These are phyloP conservation scores for Amphipyra tragopoginis DNA, from an alignment of 2,888 invertebrate species.

Conservation along the genomic window DNA sequence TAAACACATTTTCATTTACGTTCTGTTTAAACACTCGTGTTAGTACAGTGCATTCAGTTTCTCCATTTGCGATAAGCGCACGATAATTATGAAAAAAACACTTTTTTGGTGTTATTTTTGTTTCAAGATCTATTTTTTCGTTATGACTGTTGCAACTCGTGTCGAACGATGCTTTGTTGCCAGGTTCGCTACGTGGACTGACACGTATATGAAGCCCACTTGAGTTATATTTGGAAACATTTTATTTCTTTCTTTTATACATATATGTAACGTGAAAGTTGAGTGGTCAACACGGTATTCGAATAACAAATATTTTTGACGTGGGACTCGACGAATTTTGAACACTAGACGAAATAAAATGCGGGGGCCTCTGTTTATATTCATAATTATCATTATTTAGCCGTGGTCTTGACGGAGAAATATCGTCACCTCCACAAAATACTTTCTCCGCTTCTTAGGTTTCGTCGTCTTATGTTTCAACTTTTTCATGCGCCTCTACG, in stretches of 20 bases:
- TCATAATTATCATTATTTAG: constrained; percentile 64
- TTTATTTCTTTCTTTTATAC: constrained; percentile 54
- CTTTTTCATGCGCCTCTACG: constrained; percentile 71
- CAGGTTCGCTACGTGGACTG: constrained; percentile 65
- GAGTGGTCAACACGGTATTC: constrained; percentile 16
- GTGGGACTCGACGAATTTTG: constrained; percentile 23
- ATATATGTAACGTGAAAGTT: constrained; percentile 65
- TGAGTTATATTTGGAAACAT: constrained; percentile 72
- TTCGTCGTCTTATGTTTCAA: constrained; percentile 72
- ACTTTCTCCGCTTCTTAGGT: constrained; percentile 78
- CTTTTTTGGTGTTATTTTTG: constrained; percentile 25
- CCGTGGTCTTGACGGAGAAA: constrained; percentile 61
- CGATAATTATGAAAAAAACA: constrained; percentile 24
- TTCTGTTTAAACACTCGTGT: constrained; percentile 42
- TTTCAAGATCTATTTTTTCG: constrained; percentile 58
- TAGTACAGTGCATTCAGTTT: constrained; percentile 43
- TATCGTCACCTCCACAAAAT: constrained; percentile 68
- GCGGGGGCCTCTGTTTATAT: constrained; percentile 57
- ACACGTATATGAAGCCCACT: constrained; percentile 57
- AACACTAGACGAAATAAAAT: constrained; percentile 43
- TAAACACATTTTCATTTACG: constrained; percentile 56
- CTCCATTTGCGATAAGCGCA: constrained; percentile 35
- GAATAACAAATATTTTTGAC: constrained; percentile 13
- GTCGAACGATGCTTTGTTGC: constrained; percentile 62
- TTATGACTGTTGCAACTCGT: constrained; percentile 61